Evolutionary conservation across 2,888 invertebrate genomes (phyloP), one percentile per base, ranked within the genome.

Genomic region (Schrankia costaestrigalis): DNA sequence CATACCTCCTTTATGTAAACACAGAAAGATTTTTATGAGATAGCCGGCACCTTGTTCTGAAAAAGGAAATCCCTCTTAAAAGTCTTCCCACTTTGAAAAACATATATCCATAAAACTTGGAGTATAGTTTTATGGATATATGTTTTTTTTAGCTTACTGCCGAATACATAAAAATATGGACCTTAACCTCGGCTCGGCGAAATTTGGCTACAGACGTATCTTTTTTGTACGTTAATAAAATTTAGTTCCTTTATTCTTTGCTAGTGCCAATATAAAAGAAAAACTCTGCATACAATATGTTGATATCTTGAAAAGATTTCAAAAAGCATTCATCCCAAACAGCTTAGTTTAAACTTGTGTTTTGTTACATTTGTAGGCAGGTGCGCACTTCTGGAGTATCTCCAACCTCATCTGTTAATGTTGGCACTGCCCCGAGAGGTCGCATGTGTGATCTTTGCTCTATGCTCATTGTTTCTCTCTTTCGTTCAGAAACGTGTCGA

Each of bases 371-470:
- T 25, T 29, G 26, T 30, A 42, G 25, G 44, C 70, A 68, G 67
- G 61, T 70, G 67, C 55, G 63, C 51, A 27, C 31, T 52, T 51
- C 52, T 73, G 69, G 72, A 74, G 40, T 46, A 36, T 36, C 62
- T 78, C 75, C 75, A 80, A 80, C 72, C 71, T 71, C 67, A 74
- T 78, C 64, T 63, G 52, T 60, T 70, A 53, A 56, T 62, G 69
- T 70, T 75, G 71, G 76, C 77, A 73, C 64, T 62, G 56, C 60
- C 66, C 59, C 60, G 64, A 58, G 51, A 63, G 67, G 76, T 56
- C 72, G 58, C 83, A 82, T 81, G 71, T 83, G 83, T 72, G 74
- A 78, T 75, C 69, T 73, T 71, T 59, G 57, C 56, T 73, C 54
- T 52, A 66, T 46, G 54, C 64, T 57, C 68, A 77, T 76, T 78